A percentile compares a stretch with the other conserved stretches of the same genome.
Evolutionary conservation across 2,113 vertebrate species (phyloP).

Genomic region (Chaetura pelagica): DNA sequence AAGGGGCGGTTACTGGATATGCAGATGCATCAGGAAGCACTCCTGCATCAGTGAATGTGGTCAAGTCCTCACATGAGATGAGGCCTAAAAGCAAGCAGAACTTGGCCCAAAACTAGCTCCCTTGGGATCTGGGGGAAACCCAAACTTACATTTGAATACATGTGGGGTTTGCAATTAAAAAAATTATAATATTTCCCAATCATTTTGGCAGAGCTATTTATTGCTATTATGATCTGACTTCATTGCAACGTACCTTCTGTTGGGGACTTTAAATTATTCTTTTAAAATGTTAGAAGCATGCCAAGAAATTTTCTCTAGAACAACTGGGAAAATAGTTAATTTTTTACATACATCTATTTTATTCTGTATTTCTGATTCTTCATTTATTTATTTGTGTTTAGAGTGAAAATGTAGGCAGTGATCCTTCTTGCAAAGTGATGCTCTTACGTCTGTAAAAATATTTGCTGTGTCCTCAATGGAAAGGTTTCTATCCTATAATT

Average conservation of each 20-base stretch:
- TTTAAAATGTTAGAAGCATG: neutral
- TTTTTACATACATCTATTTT: neutral
- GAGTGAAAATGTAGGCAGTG: neutral
- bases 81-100: neutral
- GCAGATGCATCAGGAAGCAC: neutral
- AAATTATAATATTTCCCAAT: neutral
- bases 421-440: neutral
- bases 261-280: neutral
- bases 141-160: neutral
- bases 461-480: neutral
- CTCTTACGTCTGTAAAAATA: neutral
- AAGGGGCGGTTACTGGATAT: neutral
- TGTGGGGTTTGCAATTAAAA: neutral
- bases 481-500: constrained; percentile 29
- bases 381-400: neutral
- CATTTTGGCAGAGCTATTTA: neutral
- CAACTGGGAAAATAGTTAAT: neutral
- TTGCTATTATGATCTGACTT: neutral
- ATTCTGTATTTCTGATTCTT: neutral
- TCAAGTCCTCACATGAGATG: neutral
- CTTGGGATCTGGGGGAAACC: neutral
- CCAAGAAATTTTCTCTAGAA: neutral
- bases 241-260: neutral
- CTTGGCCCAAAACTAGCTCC: neutral
- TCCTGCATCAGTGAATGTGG: neutral